Conservation (phyloP, 2,888 invertebrate species). For the Cataglyphis cursor region DNA sequence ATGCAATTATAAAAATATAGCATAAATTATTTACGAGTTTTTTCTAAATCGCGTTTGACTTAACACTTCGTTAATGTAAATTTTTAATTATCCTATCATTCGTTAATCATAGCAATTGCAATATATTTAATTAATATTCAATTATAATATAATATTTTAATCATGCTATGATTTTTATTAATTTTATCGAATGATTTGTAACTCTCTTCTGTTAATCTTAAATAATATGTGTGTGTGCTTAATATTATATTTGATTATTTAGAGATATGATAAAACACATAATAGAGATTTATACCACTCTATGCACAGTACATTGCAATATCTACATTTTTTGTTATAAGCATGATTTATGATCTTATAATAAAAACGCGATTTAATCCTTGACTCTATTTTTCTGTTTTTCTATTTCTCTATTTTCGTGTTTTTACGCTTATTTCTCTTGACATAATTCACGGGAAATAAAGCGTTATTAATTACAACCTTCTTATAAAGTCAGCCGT, state of each 20-base stretch:
- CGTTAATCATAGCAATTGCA: neutral
- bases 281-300: neutral
- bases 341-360: neutral
- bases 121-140: neutral
- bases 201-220: neutral
- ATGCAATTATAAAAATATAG: neutral
- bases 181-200: neutral
- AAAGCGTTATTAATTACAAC: neutral
- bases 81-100: neutral
- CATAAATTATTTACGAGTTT: slow-evolving; percentile 17
- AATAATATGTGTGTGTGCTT: neutral
- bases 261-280: neutral
- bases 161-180: neutral
- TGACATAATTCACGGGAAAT: neutral
- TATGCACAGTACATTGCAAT: neutral
- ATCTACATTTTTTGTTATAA: neutral
- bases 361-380: neutral
- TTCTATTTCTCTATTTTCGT: no score
- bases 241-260: neutral
- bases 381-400: slow-evolving; percentile 1
- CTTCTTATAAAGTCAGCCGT: neutral
- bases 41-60: neutral
- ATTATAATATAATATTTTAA: neutral
- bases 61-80: slow-evolving; percentile 10
- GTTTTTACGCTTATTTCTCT: slow-evolving; percentile 1